Conservation (phyloP, 1,140 invertebrate species). For the Coenobita brevimanus region DNA sequence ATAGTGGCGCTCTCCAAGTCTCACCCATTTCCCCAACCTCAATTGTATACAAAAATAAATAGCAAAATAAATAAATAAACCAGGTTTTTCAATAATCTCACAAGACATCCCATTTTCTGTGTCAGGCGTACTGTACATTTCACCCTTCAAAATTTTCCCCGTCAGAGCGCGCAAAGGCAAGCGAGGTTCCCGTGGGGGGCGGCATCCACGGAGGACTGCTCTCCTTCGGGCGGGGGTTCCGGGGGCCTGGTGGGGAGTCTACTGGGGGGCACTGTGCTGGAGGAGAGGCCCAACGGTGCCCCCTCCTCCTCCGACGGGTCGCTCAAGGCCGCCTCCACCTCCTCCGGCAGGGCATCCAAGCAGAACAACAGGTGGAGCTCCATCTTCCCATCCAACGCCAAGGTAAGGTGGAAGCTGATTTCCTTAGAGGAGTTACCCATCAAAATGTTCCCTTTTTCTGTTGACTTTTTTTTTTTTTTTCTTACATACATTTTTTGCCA, state of each 20-base stretch:
- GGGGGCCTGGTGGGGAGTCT: too few relatives aligned
- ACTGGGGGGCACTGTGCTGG: background rate
- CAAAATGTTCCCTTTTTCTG: background rate
- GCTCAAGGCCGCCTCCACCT: slow-evolving; percentile 73
- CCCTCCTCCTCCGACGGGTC: slow-evolving; percentile 73
- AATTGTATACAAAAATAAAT: too few relatives aligned
- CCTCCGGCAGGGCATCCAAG: slow-evolving; percentile 74
- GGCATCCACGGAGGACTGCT: slow-evolving; percentile 61
- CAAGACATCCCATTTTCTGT: too few relatives aligned
- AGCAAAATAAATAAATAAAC: too few relatives aligned
- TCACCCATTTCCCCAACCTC: too few relatives aligned
- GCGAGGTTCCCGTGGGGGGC: slow-evolving; percentile 60
- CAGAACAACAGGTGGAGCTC: slow-evolving; percentile 78
- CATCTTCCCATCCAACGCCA: slow-evolving; percentile 78
- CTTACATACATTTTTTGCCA: too few relatives aligned
- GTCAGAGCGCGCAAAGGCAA: slow-evolving; percentile 37
- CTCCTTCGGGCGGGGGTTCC: slow-evolving; percentile 1
- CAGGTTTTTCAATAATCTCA: too few relatives aligned
- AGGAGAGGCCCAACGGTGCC: slow-evolving; percentile 57
- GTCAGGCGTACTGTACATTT: background rate
- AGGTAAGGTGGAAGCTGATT: background rate
- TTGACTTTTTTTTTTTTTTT: too few relatives aligned
- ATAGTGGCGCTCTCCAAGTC: too few relatives aligned
- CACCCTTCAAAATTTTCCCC: slow-evolving; percentile 18
- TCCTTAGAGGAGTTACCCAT: background rate